Evolutionary conservation across 2,888 invertebrate genomes (phyloP).

Genomic region (Athetis lepigone): DNA sequence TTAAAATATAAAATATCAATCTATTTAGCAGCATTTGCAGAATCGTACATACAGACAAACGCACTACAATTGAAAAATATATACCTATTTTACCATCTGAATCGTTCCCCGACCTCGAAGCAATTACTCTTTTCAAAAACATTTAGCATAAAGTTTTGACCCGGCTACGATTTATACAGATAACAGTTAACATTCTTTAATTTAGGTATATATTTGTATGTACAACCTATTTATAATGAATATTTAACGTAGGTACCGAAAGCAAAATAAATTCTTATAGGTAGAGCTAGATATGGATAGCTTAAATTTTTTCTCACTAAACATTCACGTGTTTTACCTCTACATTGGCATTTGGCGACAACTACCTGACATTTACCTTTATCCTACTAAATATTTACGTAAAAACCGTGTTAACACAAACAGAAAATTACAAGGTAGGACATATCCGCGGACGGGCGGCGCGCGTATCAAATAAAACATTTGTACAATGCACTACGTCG

Average conservation of each 20-base stretch:
- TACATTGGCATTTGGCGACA: constrained; percentile 48
- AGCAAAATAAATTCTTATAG: background rate
- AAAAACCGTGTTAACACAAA: constrained; percentile 76
- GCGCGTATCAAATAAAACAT: constrained; percentile 82
- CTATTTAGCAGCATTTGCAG: too few relatives aligned
- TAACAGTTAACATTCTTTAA: too few relatives aligned
- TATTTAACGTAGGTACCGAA: background rate
- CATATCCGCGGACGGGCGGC: constrained; percentile 63
- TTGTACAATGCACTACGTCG: constrained; percentile 76
- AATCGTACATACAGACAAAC: too few relatives aligned
- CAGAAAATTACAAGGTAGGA: constrained; percentile 80
- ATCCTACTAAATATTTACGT: constrained; percentile 61
- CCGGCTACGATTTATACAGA: too few relatives aligned
- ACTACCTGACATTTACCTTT: constrained; percentile 45
- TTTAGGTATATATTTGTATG: too few relatives aligned
- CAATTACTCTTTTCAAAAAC: too few relatives aligned
- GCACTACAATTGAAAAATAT: too few relatives aligned
- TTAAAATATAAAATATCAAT: too few relatives aligned
- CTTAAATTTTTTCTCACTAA: constrained; percentile 16
- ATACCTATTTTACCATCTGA: too few relatives aligned
- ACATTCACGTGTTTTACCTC: constrained; percentile 30
- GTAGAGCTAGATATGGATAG: background rate
- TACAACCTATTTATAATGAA: constrained; percentile 4
- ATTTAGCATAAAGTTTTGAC: too few relatives aligned
- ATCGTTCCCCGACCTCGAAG: too few relatives aligned